A percentile compares a stretch with the other conserved stretches of the same genome.
Evolutionary conservation across 1,140 invertebrate species (phyloP).

Genomic region (Wasmannia auropunctata): DNA sequence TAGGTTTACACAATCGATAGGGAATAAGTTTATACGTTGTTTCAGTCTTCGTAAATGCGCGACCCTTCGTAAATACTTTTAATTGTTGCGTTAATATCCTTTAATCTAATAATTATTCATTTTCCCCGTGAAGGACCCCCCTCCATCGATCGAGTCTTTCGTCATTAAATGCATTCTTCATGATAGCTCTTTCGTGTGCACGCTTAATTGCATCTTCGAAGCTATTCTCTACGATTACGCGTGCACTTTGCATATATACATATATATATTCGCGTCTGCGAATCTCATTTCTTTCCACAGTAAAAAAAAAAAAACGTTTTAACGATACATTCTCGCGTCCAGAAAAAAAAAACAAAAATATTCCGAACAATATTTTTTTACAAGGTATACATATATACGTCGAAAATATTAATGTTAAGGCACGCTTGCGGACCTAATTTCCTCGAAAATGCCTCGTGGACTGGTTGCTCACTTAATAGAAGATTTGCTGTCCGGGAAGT

Average conservation of each 20-base stretch:
- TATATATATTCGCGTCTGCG: conserved; percentile 20
- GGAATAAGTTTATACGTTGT: conserved; percentile 56
- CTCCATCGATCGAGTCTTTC: conserved; percentile 60
- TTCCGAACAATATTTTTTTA: conserved; percentile 58
- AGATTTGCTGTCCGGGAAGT: not conserved
- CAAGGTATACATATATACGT: conserved; percentile 43
- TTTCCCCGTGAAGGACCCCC: conserved; percentile 65
- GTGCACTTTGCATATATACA: conserved; percentile 13
- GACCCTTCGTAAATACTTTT: conserved; percentile 49
- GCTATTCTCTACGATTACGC: conserved; percentile 43
- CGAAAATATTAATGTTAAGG: conserved; percentile 56
- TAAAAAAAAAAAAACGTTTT: conserved; percentile 35
- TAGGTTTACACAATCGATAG: conserved; percentile 52
- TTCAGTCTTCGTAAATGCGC: conserved; percentile 21
- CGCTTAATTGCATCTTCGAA: conserved; percentile 28
- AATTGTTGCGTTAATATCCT: conserved; percentile 40
- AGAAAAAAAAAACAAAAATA: conserved; percentile 42
- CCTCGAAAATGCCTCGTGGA: not conserved
- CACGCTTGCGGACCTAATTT: conserved; percentile 49
- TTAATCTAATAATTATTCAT: conserved; percentile 54
- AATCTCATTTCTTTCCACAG: conserved; percentile 35
- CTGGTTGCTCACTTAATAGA: conserved; percentile 11
- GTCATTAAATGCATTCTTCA: conserved; percentile 59
- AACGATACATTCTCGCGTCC: conserved; percentile 53
- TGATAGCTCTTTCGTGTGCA: conserved; percentile 36